Conservation (phyloP, 35 echinoderm and acorn worm species). For the Anneissia japonica region DNA sequence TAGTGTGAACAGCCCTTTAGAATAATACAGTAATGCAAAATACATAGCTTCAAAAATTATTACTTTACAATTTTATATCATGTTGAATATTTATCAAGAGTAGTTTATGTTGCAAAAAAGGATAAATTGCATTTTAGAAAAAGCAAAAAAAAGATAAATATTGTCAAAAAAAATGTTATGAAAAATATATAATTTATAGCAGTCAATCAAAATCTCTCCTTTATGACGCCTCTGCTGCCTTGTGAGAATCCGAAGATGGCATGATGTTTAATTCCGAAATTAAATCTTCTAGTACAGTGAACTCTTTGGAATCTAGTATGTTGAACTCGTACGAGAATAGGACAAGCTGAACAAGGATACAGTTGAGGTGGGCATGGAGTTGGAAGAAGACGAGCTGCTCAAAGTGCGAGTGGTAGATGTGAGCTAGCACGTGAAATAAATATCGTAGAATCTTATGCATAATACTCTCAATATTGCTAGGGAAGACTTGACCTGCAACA, state of each 20-base stretch:
- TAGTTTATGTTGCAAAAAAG: no score
- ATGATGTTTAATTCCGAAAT: slow-evolving; percentile 5
- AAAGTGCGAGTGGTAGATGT: slow-evolving; percentile 92
- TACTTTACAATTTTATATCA: no score
- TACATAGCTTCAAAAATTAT: no score
- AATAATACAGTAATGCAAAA: no score
- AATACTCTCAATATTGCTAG: slow-evolving; percentile 56
- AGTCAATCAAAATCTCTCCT: no score
- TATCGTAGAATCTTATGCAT: slow-evolving; percentile 75
- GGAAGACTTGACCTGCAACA: slow-evolving; percentile 82
- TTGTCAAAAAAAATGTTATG: no score
- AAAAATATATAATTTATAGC: no score
- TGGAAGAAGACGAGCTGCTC: slow-evolving; percentile 54
- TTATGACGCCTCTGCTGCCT: neutral
- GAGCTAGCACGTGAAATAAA: slow-evolving; percentile 81
- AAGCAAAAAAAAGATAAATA: no score
- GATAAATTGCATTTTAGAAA: no score
- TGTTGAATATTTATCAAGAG: no score
- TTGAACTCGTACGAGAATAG: slow-evolving; percentile 70
- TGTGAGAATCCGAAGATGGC: neutral
- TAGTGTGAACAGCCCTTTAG: no score
- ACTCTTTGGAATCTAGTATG: slow-evolving; percentile 68
- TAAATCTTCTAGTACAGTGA: slow-evolving; percentile 68
- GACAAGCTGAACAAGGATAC: slow-evolving; percentile 74
- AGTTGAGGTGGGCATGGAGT: slow-evolving; percentile 80